Evolutionary conservation across 2,113 vertebrate genomes (phyloP).

Genomic region (Varanus salvator): DNA sequence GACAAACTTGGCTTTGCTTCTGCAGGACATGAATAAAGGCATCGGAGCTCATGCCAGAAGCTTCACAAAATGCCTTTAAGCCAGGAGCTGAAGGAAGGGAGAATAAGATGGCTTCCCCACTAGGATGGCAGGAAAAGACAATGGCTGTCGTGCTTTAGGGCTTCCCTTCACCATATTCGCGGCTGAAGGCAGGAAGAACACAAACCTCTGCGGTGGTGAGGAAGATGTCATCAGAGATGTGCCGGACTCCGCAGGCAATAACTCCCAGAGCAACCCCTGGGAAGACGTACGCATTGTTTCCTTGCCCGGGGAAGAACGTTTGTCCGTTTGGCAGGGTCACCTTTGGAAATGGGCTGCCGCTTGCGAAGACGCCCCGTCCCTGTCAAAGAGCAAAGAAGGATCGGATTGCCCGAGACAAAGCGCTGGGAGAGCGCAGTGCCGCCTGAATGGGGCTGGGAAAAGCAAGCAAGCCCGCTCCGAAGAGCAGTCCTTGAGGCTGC

Average conservation of each 20-base stretch:
- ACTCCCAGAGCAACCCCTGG: conserved; percentile 94
- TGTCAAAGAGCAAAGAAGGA: conserved; percentile 68
- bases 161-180: accelerated
- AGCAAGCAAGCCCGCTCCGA: too few species aligned
- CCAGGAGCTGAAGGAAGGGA: neutral
- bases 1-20: neutral
- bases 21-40: neutral
- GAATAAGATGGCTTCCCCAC: neutral
- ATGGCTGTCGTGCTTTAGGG: neutral
- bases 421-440: too few species aligned
- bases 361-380: conserved; percentile 95
- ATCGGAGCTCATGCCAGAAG: neutral
- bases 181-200: neutral
- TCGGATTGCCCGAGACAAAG: neutral
- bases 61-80: neutral
- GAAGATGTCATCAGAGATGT: conserved; percentile 94
- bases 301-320: conserved; percentile 94
- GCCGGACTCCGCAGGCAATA: conserved; percentile 89
- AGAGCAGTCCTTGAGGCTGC: neutral
- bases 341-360: conserved; percentile 92
- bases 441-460: neutral
- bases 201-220: conserved; percentile 93
- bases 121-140: too few species aligned
- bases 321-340: conserved; percentile 89
- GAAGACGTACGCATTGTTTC: conserved; percentile 97